These are phyloP conservation scores for Drosophila pseudotakahashii DNA, from an alignment of 2,888 invertebrate species.

Conservation along the genomic window DNA sequence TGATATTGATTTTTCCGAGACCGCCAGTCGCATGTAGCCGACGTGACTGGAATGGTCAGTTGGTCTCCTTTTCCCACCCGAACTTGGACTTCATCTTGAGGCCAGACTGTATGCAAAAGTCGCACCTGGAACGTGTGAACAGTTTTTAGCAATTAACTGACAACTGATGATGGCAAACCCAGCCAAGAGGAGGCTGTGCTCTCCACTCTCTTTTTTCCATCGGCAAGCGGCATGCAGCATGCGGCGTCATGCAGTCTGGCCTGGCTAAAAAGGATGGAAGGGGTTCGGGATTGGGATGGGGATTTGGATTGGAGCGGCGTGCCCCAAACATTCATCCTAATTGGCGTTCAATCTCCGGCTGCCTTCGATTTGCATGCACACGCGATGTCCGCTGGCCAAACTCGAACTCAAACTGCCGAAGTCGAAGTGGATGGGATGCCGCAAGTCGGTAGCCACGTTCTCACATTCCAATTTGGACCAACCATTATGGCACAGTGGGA, in stretches of 20 bases:
- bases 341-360: conserved; percentile 83
- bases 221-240: conserved; percentile 63
- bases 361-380: conserved; percentile 75
- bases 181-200: conserved; percentile 3
- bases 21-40: too few species aligned
- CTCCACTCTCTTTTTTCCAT: conserved; percentile 10
- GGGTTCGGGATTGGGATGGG: neutral
- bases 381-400: conserved; percentile 47
- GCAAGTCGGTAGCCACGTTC: conserved; percentile 50
- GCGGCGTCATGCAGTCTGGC: conserved; percentile 78
- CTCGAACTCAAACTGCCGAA: conserved; percentile 1
- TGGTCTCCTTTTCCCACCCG: conserved; percentile 18
- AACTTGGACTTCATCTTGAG: conserved; percentile 7
- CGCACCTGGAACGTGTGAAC: conserved; percentile 76
- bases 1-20: conserved; percentile 82
- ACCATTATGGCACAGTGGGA: conserved; percentile 48
- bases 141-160: conserved; percentile 79
- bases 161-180: conserved; percentile 35
- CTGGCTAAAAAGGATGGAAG: conserved; percentile 41
- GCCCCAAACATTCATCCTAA: conserved; percentile 84
- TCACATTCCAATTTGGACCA: conserved; percentile 41
- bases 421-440: conserved; percentile 16
- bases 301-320: conserved; percentile 37
- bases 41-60: conserved; percentile 73
- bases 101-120: conserved; percentile 66